Evolutionary conservation across 2,888 invertebrate species (phyloP).

Genomic region (Hemaris fuciformis): DNA sequence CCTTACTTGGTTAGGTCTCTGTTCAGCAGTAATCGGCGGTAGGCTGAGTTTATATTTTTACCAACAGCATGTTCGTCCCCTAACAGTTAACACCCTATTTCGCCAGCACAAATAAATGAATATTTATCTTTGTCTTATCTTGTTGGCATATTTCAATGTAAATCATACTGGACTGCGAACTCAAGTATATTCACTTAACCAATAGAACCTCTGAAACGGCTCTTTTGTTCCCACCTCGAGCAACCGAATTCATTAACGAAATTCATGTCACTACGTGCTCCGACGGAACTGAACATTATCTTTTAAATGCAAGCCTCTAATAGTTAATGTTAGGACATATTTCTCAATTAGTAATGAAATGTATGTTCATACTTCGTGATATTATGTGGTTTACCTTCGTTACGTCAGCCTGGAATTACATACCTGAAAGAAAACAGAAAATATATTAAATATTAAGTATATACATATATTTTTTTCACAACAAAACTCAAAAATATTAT

Average conservation of each 20-base stretch:
- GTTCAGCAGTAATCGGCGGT: no score
- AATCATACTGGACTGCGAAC: conserved; percentile 33
- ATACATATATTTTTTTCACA: background rate
- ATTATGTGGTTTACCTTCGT: background rate
- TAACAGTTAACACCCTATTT: background rate
- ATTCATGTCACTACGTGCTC: conserved; percentile 19
- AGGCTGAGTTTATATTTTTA: no score
- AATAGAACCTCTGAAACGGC: conserved; percentile 49
- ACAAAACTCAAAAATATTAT: background rate
- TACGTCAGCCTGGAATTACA: background rate
- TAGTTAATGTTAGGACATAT: background rate
- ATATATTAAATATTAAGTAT: background rate
- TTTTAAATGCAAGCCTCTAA: conserved; percentile 16
- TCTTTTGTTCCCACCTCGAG: conserved; percentile 57
- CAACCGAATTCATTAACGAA: conserved; percentile 48
- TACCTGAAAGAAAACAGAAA: background rate
- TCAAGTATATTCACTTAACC: conserved; percentile 54
- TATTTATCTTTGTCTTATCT: background rate
- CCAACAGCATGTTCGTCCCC: background rate
- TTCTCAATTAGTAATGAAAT: background rate
- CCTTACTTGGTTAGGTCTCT: no score
- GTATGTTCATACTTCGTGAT: background rate
- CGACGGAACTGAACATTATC: conserved; percentile 22
- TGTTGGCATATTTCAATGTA: conserved; percentile 16
- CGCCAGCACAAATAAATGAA: background rate